Evolutionary conservation across 2,797 vertebrate species (phyloP).

Genomic region (Cephalopachus bancanus): DNA sequence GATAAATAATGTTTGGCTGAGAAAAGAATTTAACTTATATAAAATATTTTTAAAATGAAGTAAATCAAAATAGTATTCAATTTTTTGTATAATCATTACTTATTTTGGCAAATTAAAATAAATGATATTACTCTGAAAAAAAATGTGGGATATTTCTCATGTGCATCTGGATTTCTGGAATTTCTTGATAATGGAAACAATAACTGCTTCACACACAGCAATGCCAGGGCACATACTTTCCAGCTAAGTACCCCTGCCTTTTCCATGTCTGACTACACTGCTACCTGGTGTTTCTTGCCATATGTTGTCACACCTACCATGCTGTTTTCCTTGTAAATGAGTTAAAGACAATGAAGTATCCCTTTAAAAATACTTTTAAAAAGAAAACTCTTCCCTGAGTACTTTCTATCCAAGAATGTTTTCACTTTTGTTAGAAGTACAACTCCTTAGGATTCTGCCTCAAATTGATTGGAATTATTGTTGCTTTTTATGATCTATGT

Average conservation of each 20-base stretch:
- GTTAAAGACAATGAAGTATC: neutral
- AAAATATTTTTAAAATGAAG: no score
- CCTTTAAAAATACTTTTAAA: neutral
- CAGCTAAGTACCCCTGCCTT: rapidly evolving
- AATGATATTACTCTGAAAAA: no score
- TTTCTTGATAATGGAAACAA: no score
- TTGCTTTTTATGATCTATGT: neutral
- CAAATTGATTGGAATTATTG: neutral
- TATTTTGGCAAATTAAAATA: no score
- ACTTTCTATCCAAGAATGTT: neutral
- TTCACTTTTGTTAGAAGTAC: neutral
- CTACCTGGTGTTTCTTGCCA: rapidly evolving
- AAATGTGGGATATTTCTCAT: neutral
- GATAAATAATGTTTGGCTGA: neutral
- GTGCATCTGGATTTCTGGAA: neutral
- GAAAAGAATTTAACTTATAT: neutral
- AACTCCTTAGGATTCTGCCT: neutral
- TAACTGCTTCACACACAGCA: rapidly evolving
- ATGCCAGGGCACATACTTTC: rapidly evolving
- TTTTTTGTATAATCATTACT: no score
- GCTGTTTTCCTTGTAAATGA: neutral
- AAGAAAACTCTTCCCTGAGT: no score
- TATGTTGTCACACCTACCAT: neutral
- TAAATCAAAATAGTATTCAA: no score
- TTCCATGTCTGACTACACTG: rapidly evolving